A percentile compares a stretch with the other conserved stretches of the same genome.
These are phyloP conservation scores for Helostoma temminkii DNA, from an alignment of 2,797 vertebrate species.

Conservation along the genomic window DNA sequence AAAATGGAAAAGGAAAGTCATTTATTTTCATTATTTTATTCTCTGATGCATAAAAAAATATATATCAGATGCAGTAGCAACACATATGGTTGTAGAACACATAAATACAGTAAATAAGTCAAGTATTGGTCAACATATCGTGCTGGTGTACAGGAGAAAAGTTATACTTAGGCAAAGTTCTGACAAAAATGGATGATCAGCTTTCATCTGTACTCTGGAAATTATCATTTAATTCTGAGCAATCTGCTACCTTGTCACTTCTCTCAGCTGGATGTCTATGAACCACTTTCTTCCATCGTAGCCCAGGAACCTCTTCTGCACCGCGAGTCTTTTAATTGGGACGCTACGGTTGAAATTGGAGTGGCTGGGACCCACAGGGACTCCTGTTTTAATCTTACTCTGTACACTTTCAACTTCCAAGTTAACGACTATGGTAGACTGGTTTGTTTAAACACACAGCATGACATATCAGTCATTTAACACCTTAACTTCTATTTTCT, in stretches of 20 bases:
- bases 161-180: constrained; percentile 13
- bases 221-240: constrained; percentile 61
- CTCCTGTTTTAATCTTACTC: constrained; percentile 68
- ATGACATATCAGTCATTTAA: constrained; percentile 57
- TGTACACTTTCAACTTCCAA: constrained; percentile 62
- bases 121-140: constrained; percentile 13
- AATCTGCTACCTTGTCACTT: constrained; percentile 42
- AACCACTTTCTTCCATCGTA: constrained; percentile 63
- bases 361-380: constrained; percentile 69
- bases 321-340: constrained; percentile 80
- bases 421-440: constrained; percentile 61
- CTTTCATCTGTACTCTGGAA: constrained; percentile 35
- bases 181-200: constrained; percentile 19
- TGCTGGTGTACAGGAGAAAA: neutral
- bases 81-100: neutral
- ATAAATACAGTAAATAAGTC: neutral
- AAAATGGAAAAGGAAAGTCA: constrained; percentile 16
- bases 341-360: constrained; percentile 73
- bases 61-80: neutral
- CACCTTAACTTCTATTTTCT: constrained; percentile 50
- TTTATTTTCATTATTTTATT: constrained; percentile 9
- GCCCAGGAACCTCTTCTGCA: constrained; percentile 67
- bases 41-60: too few species aligned
- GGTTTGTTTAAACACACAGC: constrained; percentile 70
- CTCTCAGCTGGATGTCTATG: constrained; percentile 58